Evolutionary conservation across 2,797 vertebrate genomes (phyloP).

Genomic region (Rachycentron canadum): DNA sequence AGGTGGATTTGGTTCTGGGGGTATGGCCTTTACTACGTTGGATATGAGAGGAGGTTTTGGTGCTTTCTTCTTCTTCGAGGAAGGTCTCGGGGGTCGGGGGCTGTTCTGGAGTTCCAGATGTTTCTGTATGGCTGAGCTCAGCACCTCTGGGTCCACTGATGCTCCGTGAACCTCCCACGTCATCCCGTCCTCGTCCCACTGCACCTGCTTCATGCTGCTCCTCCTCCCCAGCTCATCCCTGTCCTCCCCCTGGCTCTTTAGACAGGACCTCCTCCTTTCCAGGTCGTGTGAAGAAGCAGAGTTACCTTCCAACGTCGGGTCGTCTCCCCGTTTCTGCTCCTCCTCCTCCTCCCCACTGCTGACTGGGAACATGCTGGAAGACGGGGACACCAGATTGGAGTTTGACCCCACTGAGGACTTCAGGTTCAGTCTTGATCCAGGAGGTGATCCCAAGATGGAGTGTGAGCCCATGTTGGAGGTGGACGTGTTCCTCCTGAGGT

Average conservation of each 20-base stretch:
- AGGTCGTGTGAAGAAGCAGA: neutral
- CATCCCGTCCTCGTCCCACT: slow-evolving; percentile 96
- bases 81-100: slow-evolving; percentile 60
- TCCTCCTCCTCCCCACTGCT: slow-evolving; percentile 67
- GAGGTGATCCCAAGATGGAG: slow-evolving; percentile 78
- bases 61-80: slow-evolving; percentile 77
- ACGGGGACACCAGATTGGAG: slow-evolving; percentile 77
- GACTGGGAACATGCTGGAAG: slow-evolving; percentile 79
- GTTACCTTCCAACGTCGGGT: slow-evolving; percentile 21
- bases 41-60: slow-evolving; percentile 59
- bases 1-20: slow-evolving; percentile 29
- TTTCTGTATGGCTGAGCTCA: slow-evolving; percentile 92
- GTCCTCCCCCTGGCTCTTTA: slow-evolving; percentile 70
- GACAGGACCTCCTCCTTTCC: slow-evolving; percentile 71
- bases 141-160: slow-evolving; percentile 90
- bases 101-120: slow-evolving; percentile 92
- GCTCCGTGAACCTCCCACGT: slow-evolving; percentile 97
- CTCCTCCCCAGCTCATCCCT: slow-evolving; percentile 66
- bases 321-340: neutral
- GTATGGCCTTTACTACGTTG: slow-evolving; percentile 26
- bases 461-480: slow-evolving; percentile 67
- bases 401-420: slow-evolving; percentile 70
- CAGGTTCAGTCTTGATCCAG: slow-evolving; percentile 78
- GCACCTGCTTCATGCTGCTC: slow-evolving; percentile 93
- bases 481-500: slow-evolving; percentile 54